These are phyloP conservation scores for Zygaena filipendulae DNA, from an alignment of 2,888 invertebrate genomes.

Conservation along the genomic window DNA sequence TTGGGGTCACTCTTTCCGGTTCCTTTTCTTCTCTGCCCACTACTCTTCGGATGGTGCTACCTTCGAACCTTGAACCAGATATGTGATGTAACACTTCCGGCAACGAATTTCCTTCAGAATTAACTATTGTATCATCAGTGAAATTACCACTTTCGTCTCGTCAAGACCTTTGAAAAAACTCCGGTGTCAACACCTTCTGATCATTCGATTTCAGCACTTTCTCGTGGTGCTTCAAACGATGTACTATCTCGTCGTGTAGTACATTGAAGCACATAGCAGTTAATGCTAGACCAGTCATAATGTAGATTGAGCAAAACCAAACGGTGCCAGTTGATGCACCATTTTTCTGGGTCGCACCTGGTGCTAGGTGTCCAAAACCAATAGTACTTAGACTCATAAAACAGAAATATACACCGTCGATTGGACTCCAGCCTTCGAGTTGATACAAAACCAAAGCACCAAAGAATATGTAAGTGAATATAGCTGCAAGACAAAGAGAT, in stretches of 20 bases:
- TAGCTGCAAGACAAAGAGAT: constrained; percentile 86
- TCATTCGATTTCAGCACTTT: constrained; percentile 42
- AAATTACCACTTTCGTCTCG: constrained; percentile 52
- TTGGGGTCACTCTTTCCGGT: constrained; percentile 44
- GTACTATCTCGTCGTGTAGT: constrained; percentile 87
- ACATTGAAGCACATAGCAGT: constrained; percentile 94
- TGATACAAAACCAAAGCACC: constrained; percentile 91
- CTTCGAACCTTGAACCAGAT: constrained; percentile 39
- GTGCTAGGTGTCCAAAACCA: constrained; percentile 89
- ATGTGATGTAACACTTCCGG: constrained; percentile 61
- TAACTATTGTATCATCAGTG: constrained; percentile 49
- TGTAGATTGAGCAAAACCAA: constrained; percentile 92
- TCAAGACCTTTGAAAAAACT: constrained; percentile 58
- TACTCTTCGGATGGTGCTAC: constrained; percentile 46
- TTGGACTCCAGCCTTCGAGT: constrained; percentile 91
- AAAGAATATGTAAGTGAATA: constrained; percentile 90
- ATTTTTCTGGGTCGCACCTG: constrained; percentile 70
- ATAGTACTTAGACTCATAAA: constrained; percentile 96
- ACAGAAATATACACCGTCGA: constrained; percentile 94
- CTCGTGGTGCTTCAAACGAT: constrained; percentile 75
- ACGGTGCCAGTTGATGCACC: constrained; percentile 73
- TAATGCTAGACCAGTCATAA: constrained; percentile 88
- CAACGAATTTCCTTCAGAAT: constrained; percentile 52
- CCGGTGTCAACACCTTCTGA: constrained; percentile 52
- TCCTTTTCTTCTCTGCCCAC: constrained; percentile 50